Percentiles rank a stretch among this genome's conserved stretches.
Evolutionary conservation across 2,888 invertebrate species (phyloP).

Genomic region (Ceraclea dissimilis): DNA sequence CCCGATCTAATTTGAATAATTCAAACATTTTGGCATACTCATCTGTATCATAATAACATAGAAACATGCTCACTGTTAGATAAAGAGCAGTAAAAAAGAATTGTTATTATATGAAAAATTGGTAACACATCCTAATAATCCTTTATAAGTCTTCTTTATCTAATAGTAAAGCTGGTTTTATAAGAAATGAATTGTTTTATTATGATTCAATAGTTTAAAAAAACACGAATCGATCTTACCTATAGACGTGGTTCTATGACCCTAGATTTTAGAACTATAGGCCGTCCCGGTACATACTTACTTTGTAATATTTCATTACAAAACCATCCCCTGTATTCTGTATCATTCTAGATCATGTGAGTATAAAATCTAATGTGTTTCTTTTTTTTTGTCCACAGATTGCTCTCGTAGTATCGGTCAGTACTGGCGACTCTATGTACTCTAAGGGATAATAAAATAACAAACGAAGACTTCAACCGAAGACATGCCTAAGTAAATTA

Average conservation of each 20-base stretch:
- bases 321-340: too few species aligned
- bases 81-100: too few species aligned
- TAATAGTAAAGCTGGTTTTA: not conserved
- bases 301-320: too few species aligned
- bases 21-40: not conserved
- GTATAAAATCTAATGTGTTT: constrained; percentile 1
- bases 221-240: not conserved
- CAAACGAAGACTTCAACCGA: not conserved
- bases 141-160: too few species aligned
- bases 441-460: not conserved
- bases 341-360: too few species aligned
- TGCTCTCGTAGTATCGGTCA: constrained; percentile 12
- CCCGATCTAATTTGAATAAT: not conserved
- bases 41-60: too few species aligned
- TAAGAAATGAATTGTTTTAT: not conserved
- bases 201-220: not conserved
- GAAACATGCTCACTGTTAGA: too few species aligned
- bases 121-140: too few species aligned
- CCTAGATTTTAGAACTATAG: too few species aligned
- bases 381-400: constrained; percentile 20
- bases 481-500: not conserved
- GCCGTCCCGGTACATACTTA: too few species aligned
- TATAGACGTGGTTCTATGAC: too few species aligned
- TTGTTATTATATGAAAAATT: too few species aligned
- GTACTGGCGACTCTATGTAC: constrained; percentile 22